These are phyloP conservation scores for Mylabris sibirica DNA, from an alignment of 2,888 invertebrate genomes.

Conservation along the genomic window DNA sequence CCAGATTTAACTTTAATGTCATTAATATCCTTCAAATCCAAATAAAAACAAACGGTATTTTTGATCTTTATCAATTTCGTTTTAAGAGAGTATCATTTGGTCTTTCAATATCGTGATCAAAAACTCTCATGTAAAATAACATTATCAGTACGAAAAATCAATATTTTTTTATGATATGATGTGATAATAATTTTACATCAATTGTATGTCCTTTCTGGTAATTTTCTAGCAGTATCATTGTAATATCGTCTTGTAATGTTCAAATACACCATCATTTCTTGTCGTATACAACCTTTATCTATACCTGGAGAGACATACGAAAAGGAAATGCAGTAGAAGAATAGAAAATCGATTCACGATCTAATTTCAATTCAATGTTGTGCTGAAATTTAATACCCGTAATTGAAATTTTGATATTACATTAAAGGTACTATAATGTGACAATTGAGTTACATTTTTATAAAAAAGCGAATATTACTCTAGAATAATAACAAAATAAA, in stretches of 20 bases:
- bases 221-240: neutral
- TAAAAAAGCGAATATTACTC: no score
- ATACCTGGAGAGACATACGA: neutral
- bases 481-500: no score
- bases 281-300: neutral
- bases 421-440: neutral
- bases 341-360: slow-evolving; percentile 2
- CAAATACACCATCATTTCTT: neutral
- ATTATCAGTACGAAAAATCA: neutral
- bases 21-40: neutral
- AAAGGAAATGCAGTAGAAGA: neutral
- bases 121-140: neutral
- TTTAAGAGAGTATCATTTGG: neutral
- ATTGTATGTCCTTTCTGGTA: neutral
- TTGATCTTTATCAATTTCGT: neutral
- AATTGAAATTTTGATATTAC: neutral
- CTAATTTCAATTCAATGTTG: neutral
- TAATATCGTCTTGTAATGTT: neutral
- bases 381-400: neutral
- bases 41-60: neutral
- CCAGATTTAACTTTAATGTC: slow-evolving; percentile 10
- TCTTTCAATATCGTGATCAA: neutral
- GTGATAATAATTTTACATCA: neutral
- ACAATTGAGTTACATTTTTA: neutral
- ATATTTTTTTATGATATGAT: neutral